phyloP scores from a whole-genome alignment of 2,888 invertebrate species.

The Cantharis nigra region DNA sequence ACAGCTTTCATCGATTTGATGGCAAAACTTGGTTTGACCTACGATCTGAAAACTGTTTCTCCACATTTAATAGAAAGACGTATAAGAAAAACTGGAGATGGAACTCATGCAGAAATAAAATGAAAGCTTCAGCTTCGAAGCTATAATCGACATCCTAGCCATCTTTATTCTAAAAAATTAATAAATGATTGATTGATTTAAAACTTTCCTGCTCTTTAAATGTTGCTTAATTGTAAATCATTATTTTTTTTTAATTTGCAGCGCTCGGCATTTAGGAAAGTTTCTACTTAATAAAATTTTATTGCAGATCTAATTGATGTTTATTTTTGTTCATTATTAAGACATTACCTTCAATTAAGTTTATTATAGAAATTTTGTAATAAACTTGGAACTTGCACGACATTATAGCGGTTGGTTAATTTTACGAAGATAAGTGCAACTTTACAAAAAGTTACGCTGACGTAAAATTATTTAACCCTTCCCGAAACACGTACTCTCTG shows the following conservation, averaged over 20 bases:
- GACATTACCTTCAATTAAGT: no score
- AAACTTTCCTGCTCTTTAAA: neutral
- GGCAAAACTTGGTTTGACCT: constrained; percentile 83
- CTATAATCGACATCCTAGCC: neutral
- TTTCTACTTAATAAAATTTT: neutral
- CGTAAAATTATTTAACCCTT: no score
- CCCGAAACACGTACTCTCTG: no score
- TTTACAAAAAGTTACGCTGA: no score
- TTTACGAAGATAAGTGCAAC: no score
- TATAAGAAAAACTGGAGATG: constrained; percentile 75
- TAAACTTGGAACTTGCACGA: no score
- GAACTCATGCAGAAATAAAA: constrained; percentile 60
- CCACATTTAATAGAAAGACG: constrained; percentile 69
- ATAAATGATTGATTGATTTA: neutral
- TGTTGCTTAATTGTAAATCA: neutral
- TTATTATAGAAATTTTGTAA: no score
- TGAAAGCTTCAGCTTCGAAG: neutral
- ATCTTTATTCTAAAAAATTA: neutral
- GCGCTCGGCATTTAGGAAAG: neutral
- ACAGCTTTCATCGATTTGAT: constrained; percentile 80
- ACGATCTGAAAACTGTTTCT: constrained; percentile 82
- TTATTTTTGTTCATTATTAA: neutral
- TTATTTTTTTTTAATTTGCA: neutral
- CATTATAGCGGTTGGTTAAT: no score
- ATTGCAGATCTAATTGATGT: neutral